Evolutionary conservation across 2,888 invertebrate genomes (phyloP).

Genomic region (Amphimallon solstitiale): DNA sequence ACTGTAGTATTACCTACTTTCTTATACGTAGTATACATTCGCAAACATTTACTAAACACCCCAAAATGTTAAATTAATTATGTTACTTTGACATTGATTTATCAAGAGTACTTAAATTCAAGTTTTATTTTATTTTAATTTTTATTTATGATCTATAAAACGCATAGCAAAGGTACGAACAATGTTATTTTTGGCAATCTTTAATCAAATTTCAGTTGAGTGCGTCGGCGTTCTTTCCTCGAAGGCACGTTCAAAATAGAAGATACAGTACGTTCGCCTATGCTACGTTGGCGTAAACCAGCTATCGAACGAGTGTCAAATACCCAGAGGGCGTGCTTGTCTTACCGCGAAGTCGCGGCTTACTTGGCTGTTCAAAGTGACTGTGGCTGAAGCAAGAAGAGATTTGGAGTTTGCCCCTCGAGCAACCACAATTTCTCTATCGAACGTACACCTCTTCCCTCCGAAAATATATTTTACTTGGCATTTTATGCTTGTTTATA

Average conservation of each 20-base stretch:
- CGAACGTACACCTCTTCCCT: slow-evolving; percentile 3
- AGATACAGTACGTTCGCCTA: neutral
- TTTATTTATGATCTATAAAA: too few species aligned
- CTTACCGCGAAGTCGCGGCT: slow-evolving; percentile 20
- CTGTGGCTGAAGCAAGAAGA: slow-evolving; percentile 13
- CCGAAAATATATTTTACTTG: neutral
- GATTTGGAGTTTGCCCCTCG: slow-evolving; percentile 23
- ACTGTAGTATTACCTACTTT: too few species aligned
- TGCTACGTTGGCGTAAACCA: neutral
- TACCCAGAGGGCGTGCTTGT: slow-evolving; percentile 11
- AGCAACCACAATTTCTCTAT: slow-evolving; percentile 17
- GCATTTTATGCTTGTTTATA: neutral
- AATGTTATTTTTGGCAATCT: too few species aligned
- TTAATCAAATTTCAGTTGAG: neutral
- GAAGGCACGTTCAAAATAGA: neutral
- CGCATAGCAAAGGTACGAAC: too few species aligned
- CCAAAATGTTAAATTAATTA: too few species aligned
- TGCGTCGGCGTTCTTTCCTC: neutral
- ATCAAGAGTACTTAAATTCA: too few species aligned
- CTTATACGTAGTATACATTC: too few species aligned
- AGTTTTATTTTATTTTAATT: too few species aligned
- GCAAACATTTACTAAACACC: too few species aligned
- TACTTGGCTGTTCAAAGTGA: slow-evolving; percentile 6
- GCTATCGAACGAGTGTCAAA: slow-evolving; percentile 17
- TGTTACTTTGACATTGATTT: too few species aligned